Evolutionary conservation across 2,888 invertebrate species (phyloP).

Genomic region (Epirrita christyi): DNA sequence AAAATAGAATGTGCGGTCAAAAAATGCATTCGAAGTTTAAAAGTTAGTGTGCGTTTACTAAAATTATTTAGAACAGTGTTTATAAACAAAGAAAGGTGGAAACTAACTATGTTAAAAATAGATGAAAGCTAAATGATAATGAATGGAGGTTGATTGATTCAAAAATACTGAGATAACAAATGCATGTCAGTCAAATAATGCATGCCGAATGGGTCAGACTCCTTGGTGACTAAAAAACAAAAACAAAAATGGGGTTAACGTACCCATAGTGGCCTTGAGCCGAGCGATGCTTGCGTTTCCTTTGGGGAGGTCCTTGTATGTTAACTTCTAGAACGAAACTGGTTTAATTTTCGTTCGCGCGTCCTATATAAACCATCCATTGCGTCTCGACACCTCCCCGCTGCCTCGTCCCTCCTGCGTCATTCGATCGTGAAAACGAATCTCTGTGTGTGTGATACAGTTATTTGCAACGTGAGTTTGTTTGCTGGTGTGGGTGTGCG

Average conservation of each 20-base stretch:
- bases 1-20: neutral
- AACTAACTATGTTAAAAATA: neutral
- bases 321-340: constrained; percentile 74
- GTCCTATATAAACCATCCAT: constrained; percentile 70
- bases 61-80: too few relatives aligned
- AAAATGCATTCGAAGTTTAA: constrained; percentile 1
- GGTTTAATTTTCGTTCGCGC: constrained; percentile 61
- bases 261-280: constrained; percentile 72
- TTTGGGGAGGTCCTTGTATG: constrained; percentile 61
- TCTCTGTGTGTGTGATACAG: constrained; percentile 34
- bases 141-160: neutral
- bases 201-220: constrained; percentile 3
- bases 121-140: neutral
- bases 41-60: neutral
- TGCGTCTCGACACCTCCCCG: constrained; percentile 45
- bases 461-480: constrained; percentile 40
- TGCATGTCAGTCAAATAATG: constrained; percentile 12
- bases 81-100: too few relatives aligned
- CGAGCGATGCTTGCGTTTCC: constrained; percentile 49
- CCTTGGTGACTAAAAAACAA: constrained; percentile 26
- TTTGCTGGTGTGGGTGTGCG: constrained; percentile 37
- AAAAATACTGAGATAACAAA: neutral
- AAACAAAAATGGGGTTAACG: constrained; percentile 50
- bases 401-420: constrained; percentile 54
- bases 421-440: constrained; percentile 53